Base-by-base conservation (phyloP, 2,797 vertebrate genomes). In the Balearica regulorum region DNA sequence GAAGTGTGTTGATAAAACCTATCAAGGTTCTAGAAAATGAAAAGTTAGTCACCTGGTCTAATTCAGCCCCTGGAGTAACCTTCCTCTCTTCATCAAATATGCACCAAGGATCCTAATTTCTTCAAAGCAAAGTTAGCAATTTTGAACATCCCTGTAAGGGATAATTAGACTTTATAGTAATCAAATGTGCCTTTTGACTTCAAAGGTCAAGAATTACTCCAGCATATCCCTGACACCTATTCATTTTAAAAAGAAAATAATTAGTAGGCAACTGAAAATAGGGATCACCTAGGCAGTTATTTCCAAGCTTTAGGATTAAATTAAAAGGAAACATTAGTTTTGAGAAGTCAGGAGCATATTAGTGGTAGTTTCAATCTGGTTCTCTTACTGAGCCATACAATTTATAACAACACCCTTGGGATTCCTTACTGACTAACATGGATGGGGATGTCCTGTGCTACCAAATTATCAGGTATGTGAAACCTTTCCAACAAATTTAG, bases 201-300 rank as follows among this genome's bases (percentile, higher is more conserved):
- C 87, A 90, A 87, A 91, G 60, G 64, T 92, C 89, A 93, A 87
- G 41, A 87, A 91, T 87, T 89, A 69, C 16, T 91, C 16, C 33
- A 70, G 39, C 31, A 73, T 5, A 37, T 66, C n/a, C 29, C 33
- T 41, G 49, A 55, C 3, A 49, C n/a, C 24, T 70, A 37, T 49
- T 46, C 14, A 20, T 29, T 62, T 70, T 55, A 78, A 77, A 49
- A 90, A 64, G 31, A 91, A 87, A 85, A 80, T 53, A 61, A 64
- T 89, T 51, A 62, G 28, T 33, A 87, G n/a, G 11, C 31, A 77
- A 28, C 7, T 16, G 53, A 68, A 93, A 80, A 75, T 31, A 73
- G 2, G 10, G n/a, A 54, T 76, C 24, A 65, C 20, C 19, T 33
- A 87, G 31, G 25, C 31, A 84, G 29, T 60, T 69, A 49, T 91